Base-by-base conservation (phyloP, 1,140 invertebrate species). In the Homalodisca vitripennis region DNA sequence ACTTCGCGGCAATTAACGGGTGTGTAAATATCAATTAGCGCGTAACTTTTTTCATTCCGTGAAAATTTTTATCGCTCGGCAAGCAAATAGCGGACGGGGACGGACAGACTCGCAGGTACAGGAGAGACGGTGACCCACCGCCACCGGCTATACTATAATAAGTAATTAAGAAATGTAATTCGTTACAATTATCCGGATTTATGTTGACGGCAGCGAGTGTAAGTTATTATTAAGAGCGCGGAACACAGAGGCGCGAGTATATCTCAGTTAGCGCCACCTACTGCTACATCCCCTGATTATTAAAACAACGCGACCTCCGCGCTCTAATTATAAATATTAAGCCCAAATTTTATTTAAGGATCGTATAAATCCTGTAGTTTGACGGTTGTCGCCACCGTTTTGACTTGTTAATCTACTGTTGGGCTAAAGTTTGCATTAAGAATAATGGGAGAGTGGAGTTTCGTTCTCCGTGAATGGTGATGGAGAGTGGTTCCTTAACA, bases 131-230 rank as follows among this genome's bases (percentile, higher is more conserved):
- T 10, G 34, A 41, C 6, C 13, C 6, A 13, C 6, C 48, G 10
- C 64, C 63, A 68, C 68, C 68, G 67, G 64, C 68, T 20, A 53
- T 66, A 55, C 70, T 69, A 73, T 73, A 73, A 73, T 73, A 70
- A 73, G 69, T 73, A 73, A 73, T 73, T 73, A 73, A 73, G 71
- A 73, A 68, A 70, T 68, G 69, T 73, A 69, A 73, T 73, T 73
- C 70, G 71, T 73, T 73, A 69, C 69, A 73, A 73, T 73, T 73
- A 69, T 73, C 29, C 3, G 63, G 29, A 41, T 13, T 65, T 31
- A 65, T 20, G 20, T n/a, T 22, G 41, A 31, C 29, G 63, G 60
- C 60, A 26, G 31, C 34, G 57, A 17, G 63, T 34, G 31, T 65
- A 65, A 46, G 31, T 13, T 26, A 32, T n/a, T 3, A 34, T 65